Evolutionary conservation across 2,888 invertebrate genomes (phyloP), one percentile per base, ranked within the genome.

Genomic region (Muscina levida): DNA sequence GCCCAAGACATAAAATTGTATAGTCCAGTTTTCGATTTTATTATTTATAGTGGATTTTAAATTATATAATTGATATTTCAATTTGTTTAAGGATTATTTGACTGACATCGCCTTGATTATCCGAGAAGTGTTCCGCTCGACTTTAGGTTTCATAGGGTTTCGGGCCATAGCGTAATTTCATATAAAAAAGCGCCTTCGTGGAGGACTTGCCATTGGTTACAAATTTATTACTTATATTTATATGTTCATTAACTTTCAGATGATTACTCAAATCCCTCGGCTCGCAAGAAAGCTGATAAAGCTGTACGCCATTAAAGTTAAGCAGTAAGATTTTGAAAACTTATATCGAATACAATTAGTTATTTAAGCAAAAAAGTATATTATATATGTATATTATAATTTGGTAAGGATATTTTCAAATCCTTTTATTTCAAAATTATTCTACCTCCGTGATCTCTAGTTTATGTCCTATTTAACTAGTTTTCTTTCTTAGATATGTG

Each of bases 231-330:
- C n/a, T n/a, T n/a, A n/a, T n/a, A n/a, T n/a, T n/a, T n/a, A n/a
- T n/a, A 59, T 48, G 13, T 51, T 53, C 24, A 39, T 19, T 46
- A 37, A 66, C 17, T 39, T 92, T 91, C 91, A 88, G 92, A 92
- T 86, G 91, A 91, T 80, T 92, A 92, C 82, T 91, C 91, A 72
- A 91, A 92, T 86, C 90, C 88, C 48, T 91, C 90, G 66, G 91
- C 87, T 39, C 87, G 91, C 10, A 90, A 91, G 82, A 90, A 90
- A 81, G 92, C 91, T 82, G 92, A 91, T 65, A 77, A 77, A 75
- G 81, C 68, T 22, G 53, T 90, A 91, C 81, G 92, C 91, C 72
- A 91, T 92, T 84, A 89, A 92, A 84, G 90, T 26, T 53, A 22
- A 24, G 53, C 22, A 13, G 53, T 53, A 53, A 22, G 24, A 24